Conservation (phyloP, 2,113 vertebrate species). For the Phasianus colchicus region DNA sequence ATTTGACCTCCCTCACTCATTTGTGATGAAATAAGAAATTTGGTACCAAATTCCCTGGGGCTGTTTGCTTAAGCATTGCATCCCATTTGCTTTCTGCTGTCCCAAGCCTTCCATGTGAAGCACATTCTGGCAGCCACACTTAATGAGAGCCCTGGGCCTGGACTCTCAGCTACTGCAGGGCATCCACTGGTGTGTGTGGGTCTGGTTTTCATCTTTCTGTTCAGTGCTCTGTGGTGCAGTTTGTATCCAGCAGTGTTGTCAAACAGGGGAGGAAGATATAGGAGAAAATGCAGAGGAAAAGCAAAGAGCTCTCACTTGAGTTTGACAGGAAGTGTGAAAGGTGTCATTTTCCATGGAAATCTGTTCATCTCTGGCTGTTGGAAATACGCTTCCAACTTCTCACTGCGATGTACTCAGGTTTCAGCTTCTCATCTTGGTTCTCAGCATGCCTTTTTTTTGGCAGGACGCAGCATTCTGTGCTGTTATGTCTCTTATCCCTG, state of each 20-base stretch:
- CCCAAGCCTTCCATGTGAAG: not conserved
- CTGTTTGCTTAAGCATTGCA: not conserved
- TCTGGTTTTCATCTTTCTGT: not conserved
- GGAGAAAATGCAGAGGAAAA: not conserved
- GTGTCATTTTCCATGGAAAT: not conserved
- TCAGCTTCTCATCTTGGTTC: not conserved
- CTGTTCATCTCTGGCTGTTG: not conserved
- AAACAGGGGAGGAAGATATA: too few species aligned
- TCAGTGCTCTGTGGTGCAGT: not conserved
- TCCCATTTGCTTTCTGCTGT: not conserved
- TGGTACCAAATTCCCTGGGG: not conserved
- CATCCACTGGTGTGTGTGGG: not conserved
- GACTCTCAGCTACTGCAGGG: not conserved
- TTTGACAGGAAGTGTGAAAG: not conserved
- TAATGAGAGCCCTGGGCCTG: not conserved
- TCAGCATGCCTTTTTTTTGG: not conserved
- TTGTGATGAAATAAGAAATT: not conserved
- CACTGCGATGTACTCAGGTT: not conserved
- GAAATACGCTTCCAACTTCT: not conserved
- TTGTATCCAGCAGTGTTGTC: fast-evolving
- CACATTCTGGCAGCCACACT: fast-evolving
- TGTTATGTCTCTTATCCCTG: not conserved
- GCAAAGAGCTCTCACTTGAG: not conserved
- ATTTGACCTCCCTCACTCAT: not conserved
- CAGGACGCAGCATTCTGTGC: not conserved